Evolutionary conservation across 2,888 invertebrate species (phyloP).

Genomic region (Baronia brevicornis): DNA sequence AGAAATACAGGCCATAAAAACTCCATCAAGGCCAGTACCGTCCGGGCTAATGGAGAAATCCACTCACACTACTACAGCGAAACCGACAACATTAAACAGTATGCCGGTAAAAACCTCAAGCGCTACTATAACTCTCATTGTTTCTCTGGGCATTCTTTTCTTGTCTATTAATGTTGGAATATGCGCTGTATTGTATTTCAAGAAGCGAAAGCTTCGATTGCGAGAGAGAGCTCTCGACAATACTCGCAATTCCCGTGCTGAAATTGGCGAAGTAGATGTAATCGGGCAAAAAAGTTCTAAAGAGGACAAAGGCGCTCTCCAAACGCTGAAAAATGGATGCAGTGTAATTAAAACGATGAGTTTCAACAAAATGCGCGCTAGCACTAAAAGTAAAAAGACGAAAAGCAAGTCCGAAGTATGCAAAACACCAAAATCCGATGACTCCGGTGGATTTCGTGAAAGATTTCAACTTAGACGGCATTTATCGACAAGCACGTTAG

Average conservation of each 20-base stretch:
- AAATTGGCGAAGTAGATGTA: constrained; percentile 64
- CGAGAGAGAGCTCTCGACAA: constrained; percentile 63
- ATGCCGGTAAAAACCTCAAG: constrained; percentile 72
- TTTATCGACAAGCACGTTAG: constrained; percentile 86
- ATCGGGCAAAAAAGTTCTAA: constrained; percentile 64
- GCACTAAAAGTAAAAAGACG: constrained; percentile 70
- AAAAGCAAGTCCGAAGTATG: constrained; percentile 67
- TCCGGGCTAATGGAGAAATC: constrained; percentile 49
- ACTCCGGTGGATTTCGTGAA: constrained; percentile 74
- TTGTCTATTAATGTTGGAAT: constrained; percentile 83
- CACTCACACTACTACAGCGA: constrained; percentile 35
- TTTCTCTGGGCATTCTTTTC: constrained; percentile 81
- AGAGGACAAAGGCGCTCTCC: constrained; percentile 59
- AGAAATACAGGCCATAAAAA: constrained; percentile 58
- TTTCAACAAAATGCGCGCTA: constrained; percentile 66
- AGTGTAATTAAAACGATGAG: constrained; percentile 76
- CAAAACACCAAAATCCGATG: constrained; percentile 74
- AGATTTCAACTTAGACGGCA: constrained; percentile 81
- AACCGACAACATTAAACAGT: constrained; percentile 28
- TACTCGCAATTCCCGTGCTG: constrained; percentile 65
- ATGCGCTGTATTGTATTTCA: constrained; percentile 80
- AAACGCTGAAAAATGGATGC: constrained; percentile 71
- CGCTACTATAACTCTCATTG: constrained; percentile 77
- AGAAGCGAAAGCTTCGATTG: constrained; percentile 74
- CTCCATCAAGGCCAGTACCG: constrained; percentile 44